Conservation (phyloP, 2,113 vertebrate species). For the Mus pahari region DNA sequence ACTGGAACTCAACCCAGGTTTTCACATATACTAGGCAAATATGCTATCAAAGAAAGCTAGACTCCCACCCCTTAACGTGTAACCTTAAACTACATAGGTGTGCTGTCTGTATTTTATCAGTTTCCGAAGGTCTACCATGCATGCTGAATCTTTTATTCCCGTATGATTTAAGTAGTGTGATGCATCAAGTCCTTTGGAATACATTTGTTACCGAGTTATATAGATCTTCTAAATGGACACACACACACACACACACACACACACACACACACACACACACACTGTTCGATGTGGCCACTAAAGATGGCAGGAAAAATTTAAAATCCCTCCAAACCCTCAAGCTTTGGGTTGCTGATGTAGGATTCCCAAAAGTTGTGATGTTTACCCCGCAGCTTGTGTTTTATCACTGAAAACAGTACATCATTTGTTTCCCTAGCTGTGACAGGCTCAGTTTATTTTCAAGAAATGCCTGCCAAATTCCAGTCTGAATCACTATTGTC, state of each 20-base stretch:
- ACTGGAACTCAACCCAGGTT: neutral
- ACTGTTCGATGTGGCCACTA: neutral
- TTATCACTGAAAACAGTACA: neutral
- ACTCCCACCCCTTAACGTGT: neutral
- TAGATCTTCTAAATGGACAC: neutral
- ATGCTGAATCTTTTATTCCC: neutral
- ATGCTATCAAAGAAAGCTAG: neutral
- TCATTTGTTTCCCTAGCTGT: neutral
- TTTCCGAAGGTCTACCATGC: neutral
- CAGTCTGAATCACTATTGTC: neutral
- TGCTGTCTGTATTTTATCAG: neutral
- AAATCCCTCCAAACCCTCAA: neutral
- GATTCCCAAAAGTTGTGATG: slow-evolving; percentile 25
- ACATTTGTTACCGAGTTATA: neutral
- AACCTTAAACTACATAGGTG: neutral
- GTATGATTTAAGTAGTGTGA: neutral
- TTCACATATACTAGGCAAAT: neutral
- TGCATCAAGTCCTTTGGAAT: slow-evolving; percentile 15
- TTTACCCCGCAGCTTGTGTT: slow-evolving; percentile 8
- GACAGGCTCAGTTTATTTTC: slow-evolving; percentile 26
- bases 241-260: neutral
- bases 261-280: neutral
- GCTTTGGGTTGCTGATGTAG: neutral
- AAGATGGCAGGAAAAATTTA: neutral
- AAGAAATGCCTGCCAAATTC: neutral